Base-by-base conservation (phyloP, 2,888 invertebrate species). In the Thumatha senex region DNA sequence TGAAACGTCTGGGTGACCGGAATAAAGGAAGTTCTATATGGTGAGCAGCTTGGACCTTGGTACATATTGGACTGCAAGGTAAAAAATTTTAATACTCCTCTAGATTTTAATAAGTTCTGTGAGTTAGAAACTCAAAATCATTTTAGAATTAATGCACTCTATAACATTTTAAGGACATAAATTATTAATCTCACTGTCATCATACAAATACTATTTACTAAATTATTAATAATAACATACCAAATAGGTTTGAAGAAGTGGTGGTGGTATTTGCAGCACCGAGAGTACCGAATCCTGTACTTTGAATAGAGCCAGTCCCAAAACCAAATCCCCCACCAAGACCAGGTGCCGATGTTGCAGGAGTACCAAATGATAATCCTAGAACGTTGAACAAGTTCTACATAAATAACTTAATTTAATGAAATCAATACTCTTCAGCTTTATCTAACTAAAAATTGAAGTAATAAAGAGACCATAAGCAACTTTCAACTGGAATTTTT, bases 311-410 rank as follows among this genome's bases (percentile, higher is more conserved):
- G 1, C 77, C 62, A 0, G 80, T 54, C 0, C 83, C 85, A 54
- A 89, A 86, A 12, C 81, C 83, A 44, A 88, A 82, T 0, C 84
- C 84, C 5, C 88, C 89, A 0, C 88, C 89, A 0, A 87, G 74
- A 1, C 47, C 48, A 11, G 51, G 34, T 11, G 84, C 71, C 14
- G 89, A 69, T 4, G 85, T 77, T 0, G 60, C 64, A 7, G 70
- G 64, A 1, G 69, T 40, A 11, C 84, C 84, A 58, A 85, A 86
- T 2, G 67, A 69, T 34, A 80, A 55, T 10, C 79, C 81, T 66
- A 39, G 46, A 62, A 42, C 67, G 56, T 14, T 9, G 8, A 8
- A 12, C 10, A 14, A 24, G 13, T 36, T 15, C 8, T 34, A 35
- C 4, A 40, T 40, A 30, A 13, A 3, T 0, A 30, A 3, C n/a